These are phyloP conservation scores for Gymnocephalus cernua DNA, from an alignment of 2,113 vertebrate genomes.

Conservation along the genomic window DNA sequence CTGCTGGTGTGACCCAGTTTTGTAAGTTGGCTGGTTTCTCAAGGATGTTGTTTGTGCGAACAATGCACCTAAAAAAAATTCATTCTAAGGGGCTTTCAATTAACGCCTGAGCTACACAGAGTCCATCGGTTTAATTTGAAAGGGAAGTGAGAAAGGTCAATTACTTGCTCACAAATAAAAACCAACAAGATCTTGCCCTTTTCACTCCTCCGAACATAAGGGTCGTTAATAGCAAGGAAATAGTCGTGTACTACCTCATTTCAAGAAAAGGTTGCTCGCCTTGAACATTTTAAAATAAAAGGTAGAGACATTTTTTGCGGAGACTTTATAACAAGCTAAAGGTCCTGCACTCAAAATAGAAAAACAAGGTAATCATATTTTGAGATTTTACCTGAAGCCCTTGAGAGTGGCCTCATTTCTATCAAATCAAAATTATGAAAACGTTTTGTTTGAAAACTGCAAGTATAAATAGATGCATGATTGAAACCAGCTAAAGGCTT, in stretches of 20 bases:
- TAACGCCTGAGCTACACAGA: not conserved
- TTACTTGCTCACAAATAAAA: constrained; percentile 4
- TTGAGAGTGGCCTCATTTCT: not conserved
- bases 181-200: not conserved
- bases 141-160: not conserved
- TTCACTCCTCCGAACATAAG: not conserved
- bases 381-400: not conserved
- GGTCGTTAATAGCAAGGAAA: not conserved
- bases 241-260: not conserved
- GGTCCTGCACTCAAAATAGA: not conserved
- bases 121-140: not conserved
- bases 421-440: not conserved
- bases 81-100: constrained; percentile 6
- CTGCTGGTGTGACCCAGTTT: constrained; percentile 50
- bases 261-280: not conserved
- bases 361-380: not conserved
- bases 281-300: not conserved
- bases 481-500: not conserved
- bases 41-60: constrained; percentile 31
- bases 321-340: not conserved
- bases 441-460: not conserved
- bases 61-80: constrained; percentile 25
- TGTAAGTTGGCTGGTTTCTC: constrained; percentile 31
- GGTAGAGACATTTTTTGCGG: not conserved
- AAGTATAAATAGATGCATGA: not conserved